Conservation (phyloP, 2,797 vertebrate genomes). For the Cuculus canorus region DNA sequence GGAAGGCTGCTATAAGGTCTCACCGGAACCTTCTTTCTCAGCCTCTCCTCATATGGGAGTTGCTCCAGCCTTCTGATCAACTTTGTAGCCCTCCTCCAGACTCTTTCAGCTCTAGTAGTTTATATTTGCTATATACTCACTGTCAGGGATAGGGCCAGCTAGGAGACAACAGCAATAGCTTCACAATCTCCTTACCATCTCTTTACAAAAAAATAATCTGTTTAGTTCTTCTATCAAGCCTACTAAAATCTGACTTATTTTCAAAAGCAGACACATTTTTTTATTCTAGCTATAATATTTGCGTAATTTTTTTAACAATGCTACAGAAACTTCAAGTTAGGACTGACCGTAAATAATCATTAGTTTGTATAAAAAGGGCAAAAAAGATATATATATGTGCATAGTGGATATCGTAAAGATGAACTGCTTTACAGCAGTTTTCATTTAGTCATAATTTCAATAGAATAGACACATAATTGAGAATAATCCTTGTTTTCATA, state of each 20-base stretch:
- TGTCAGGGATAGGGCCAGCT: neutral
- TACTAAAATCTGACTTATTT: neutral
- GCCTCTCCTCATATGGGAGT: too few relatives aligned
- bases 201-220: neutral
- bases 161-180: neutral
- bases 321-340: neutral
- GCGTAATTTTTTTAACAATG: neutral
- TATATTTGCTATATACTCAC: neutral
- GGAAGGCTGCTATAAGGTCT: too few relatives aligned
- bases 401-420: neutral
- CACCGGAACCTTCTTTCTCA: too few relatives aligned
- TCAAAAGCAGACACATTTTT: neutral
- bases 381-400: neutral
- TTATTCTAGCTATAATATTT: neutral
- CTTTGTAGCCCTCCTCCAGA: too few relatives aligned
- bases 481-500: neutral
- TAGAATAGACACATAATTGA: neutral
- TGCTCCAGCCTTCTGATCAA: too few relatives aligned
- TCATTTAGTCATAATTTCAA: constrained; percentile 13
- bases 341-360: neutral
- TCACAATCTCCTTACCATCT: neutral
- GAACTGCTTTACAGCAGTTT: neutral
- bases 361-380: neutral
- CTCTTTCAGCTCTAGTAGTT: neutral
- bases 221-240: neutral